phyloP scores from a whole-genome alignment of 1,140 invertebrate genomes.

The Pogonognathellus flavescens region DNA sequence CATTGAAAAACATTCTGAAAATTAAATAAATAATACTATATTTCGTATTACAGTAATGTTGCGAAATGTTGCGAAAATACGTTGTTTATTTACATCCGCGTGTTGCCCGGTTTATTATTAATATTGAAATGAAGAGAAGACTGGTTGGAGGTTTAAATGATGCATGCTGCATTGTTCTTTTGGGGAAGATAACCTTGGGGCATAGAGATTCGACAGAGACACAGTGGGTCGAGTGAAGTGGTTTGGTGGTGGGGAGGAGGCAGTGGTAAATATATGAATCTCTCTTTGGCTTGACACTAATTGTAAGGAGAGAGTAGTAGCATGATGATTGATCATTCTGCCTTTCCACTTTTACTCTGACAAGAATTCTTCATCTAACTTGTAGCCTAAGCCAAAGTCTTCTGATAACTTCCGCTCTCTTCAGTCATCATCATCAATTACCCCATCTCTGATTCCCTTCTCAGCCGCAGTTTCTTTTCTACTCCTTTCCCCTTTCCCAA shows the following conservation, averaged over 20 bases:
- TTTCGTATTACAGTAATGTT: no score
- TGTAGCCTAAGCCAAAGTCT: conserved; percentile 32
- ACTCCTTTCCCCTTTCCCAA: background rate
- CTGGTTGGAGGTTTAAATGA: no score
- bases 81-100: no score
- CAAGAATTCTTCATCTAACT: conserved; percentile 8
- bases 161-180: no score
- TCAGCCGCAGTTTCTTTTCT: conserved; percentile 9
- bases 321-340: conserved; percentile 34
- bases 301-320: conserved; percentile 10
- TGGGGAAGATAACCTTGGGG: no score
- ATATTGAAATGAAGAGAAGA: no score
- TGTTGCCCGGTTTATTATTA: no score
- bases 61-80: no score
- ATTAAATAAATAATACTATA: no score
- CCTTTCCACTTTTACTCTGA: background rate
- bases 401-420: conserved; percentile 54
- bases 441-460: conserved; percentile 41
- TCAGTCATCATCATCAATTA: conserved; percentile 56
- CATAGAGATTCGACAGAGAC: no score
- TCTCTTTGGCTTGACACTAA: conserved; percentile 16
- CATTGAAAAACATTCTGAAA: no score
- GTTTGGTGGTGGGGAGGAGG: background rate
- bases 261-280: background rate
- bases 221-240: background rate